Percentiles rank a stretch among this genome's conserved stretches.
Conservation (phyloP, 2,797 vertebrate genomes). For the Arctocebus calabarensis region DNA sequence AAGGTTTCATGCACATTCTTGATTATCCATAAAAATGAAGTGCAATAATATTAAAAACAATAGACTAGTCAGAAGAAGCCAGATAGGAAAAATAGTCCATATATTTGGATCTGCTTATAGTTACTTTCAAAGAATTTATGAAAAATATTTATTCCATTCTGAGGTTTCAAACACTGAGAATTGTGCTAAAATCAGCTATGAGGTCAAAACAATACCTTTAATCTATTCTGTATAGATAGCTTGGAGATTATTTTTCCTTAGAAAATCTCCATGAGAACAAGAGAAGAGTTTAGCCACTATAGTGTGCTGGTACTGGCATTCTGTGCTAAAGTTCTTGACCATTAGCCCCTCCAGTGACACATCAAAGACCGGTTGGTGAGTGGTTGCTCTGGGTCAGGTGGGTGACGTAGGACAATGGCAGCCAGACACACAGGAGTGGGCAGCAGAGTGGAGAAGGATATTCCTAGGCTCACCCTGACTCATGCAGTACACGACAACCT, state of each 20-base stretch:
- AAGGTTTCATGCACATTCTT: slow-evolving; percentile 74
- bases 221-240: slow-evolving; percentile 43
- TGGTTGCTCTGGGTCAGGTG: background rate
- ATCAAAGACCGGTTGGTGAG: background rate
- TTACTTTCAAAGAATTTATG: slow-evolving; percentile 58
- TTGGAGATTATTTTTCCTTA: slow-evolving; percentile 52
- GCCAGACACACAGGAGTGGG: background rate
- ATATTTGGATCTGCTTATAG: slow-evolving; percentile 60
- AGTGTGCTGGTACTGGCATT: background rate
- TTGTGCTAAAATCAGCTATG: slow-evolving; percentile 46
- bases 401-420: background rate
- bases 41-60: slow-evolving; percentile 72
- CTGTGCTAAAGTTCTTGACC: background rate
- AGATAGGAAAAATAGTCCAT: slow-evolving; percentile 64
- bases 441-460: background rate
- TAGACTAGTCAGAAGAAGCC: slow-evolving; percentile 67
- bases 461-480: background rate
- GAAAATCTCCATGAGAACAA: slow-evolving; percentile 11
- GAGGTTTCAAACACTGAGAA: slow-evolving; percentile 48
- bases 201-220: slow-evolving; percentile 60
- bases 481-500: background rate
- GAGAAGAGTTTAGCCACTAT: background rate
- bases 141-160: slow-evolving; percentile 64
- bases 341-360: background rate
- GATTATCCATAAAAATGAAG: slow-evolving; percentile 78